Evolutionary conservation across 2,888 invertebrate genomes (phyloP).

Genomic region (Trissolcus japonicus): DNA sequence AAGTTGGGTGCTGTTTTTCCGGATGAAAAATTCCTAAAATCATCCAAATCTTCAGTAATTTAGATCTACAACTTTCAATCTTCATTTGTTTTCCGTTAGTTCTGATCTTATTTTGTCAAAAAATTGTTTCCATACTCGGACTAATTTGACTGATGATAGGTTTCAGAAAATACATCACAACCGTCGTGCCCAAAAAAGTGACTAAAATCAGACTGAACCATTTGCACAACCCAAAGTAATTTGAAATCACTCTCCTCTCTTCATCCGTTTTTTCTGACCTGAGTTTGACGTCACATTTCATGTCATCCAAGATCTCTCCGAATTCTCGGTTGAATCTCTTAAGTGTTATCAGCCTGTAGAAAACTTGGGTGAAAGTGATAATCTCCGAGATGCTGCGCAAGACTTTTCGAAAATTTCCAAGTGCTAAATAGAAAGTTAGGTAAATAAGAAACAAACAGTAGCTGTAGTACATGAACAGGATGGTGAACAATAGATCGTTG

Average conservation of each 20-base stretch:
- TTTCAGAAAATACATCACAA: constrained; percentile 62
- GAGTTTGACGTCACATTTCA: constrained; percentile 58
- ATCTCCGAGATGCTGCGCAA: constrained; percentile 63
- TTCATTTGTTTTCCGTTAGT: not conserved
- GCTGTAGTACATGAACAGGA: constrained; percentile 17
- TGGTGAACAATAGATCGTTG: constrained; percentile 17
- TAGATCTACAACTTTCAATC: not conserved
- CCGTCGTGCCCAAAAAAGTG: constrained; percentile 61
- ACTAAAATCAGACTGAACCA: constrained; percentile 60
- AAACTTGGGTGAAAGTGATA: constrained; percentile 63
- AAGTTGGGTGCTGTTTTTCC: not conserved
- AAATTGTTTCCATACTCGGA: constrained; percentile 15
- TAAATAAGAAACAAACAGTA: constrained; percentile 22
- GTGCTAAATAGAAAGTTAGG: constrained; percentile 22
- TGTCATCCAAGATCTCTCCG: constrained; percentile 58
- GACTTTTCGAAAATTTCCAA: constrained; percentile 36
- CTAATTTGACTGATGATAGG: constrained; percentile 59
- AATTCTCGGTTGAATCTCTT: constrained; percentile 59
- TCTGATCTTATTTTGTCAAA: not conserved
- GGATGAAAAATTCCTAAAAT: constrained; percentile 18
- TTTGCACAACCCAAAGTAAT: constrained; percentile 60
- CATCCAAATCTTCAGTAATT: not conserved
- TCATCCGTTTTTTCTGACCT: constrained; percentile 50
- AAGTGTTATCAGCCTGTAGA: constrained; percentile 62
- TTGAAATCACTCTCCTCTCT: constrained; percentile 56